phyloP scores from a whole-genome alignment of 2,797 vertebrate genomes.

The Microctenopoma lineatum region DNA sequence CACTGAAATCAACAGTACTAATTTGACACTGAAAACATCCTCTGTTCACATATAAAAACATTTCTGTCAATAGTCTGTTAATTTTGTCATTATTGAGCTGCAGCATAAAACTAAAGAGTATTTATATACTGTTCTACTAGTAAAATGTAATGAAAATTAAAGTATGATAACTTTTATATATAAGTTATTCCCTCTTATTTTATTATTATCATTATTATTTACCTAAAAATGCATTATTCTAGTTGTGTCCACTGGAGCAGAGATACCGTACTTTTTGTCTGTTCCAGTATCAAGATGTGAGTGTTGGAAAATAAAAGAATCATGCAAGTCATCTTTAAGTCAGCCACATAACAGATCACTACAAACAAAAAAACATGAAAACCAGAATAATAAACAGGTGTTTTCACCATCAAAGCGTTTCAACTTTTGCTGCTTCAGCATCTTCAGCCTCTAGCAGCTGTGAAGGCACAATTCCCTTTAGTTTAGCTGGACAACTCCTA shows the following conservation, averaged over 20 bases:
- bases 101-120: too few relatives aligned
- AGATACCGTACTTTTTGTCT: neutral
- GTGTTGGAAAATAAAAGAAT: too few relatives aligned
- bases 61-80: too few relatives aligned
- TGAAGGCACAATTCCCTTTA: neutral
- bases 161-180: too few relatives aligned
- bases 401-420: conserved; percentile 62
- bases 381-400: conserved; percentile 46
- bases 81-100: too few relatives aligned
- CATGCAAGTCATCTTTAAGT: too few relatives aligned
- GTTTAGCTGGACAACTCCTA: neutral
- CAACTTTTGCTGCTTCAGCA: conserved; percentile 8
- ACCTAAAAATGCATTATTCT: too few relatives aligned
- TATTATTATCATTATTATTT: neutral
- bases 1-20: too few relatives aligned
- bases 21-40: neutral
- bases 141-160: too few relatives aligned
- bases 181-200: too few relatives aligned
- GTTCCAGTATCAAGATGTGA: neutral
- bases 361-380: neutral
- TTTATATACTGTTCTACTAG: too few relatives aligned
- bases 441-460: conserved; percentile 10
- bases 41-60: too few relatives aligned
- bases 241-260: neutral
- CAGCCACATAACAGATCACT: neutral